These are phyloP conservation scores for Penaeus monodon DNA, from an alignment of 2,888 invertebrate species.

Conservation along the genomic window DNA sequence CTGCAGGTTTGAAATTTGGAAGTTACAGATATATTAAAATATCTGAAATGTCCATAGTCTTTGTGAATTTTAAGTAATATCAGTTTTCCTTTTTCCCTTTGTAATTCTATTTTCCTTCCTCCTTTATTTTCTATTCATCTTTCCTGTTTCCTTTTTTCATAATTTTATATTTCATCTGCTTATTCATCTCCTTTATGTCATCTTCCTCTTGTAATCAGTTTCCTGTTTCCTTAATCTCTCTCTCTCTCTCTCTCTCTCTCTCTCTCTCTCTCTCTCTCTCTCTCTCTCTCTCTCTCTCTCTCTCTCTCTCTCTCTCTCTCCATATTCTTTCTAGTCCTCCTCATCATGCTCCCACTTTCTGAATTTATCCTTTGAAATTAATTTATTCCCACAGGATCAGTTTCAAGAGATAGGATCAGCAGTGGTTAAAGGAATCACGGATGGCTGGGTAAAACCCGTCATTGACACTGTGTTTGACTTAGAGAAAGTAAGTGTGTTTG, in stretches of 20 bases:
- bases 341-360: not conserved
- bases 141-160: conserved; percentile 8
- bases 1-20: too few relatives aligned
- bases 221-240: not conserved
- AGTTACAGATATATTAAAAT: too few relatives aligned
- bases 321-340: not conserved
- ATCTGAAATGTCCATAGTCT: too few relatives aligned
- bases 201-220: not conserved
- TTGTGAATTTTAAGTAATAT: too few relatives aligned
- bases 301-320: not conserved
- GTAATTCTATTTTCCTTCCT: conserved; percentile 69
- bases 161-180: not conserved
- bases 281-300: too few relatives aligned
- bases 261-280: too few relatives aligned
- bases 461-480: conserved; percentile 70
- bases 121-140: conserved; percentile 66
- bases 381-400: conserved; percentile 69
- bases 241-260: too few relatives aligned
- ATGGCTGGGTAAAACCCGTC: conserved; percentile 71
- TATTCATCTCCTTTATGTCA: not conserved
- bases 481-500: conserved; percentile 22
- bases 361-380: not conserved
- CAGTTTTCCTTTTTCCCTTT: conserved; percentile 68
- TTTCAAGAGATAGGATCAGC: conserved; percentile 69
- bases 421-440: conserved; percentile 69